These are phyloP conservation scores for Rhagonycha lutea DNA, from an alignment of 2,888 invertebrate species.

Conservation along the genomic window DNA sequence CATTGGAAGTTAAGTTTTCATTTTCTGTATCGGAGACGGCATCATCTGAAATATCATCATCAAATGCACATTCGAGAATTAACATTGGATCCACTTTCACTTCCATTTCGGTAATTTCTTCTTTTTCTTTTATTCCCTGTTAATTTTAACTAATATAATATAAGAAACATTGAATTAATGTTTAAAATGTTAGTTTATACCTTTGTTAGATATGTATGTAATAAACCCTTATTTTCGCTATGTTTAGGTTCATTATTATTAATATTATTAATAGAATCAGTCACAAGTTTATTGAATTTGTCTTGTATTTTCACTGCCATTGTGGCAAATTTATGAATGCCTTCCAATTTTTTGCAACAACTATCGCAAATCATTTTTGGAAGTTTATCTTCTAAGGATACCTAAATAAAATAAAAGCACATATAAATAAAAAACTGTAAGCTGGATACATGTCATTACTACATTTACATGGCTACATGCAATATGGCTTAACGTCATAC, in stretches of 20 bases:
- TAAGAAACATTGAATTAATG: constrained; percentile 1
- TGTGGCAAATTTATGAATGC: constrained; percentile 69
- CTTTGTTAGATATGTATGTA: constrained; percentile 61
- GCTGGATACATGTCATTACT: constrained; percentile 7
- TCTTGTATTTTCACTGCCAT: constrained; percentile 68
- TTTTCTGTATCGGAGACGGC: constrained; percentile 20
- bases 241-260: constrained; percentile 48
- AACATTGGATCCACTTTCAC: constrained; percentile 72
- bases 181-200: constrained; percentile 45
- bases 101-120: constrained; percentile 64
- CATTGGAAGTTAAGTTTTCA: constrained; percentile 18
- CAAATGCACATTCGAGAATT: constrained; percentile 62
- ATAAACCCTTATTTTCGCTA: constrained; percentile 55
- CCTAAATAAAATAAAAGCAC: constrained; percentile 53
- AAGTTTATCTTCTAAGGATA: constrained; percentile 67
- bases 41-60: constrained; percentile 33
- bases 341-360: constrained; percentile 67
- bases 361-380: constrained; percentile 71
- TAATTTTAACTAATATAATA: constrained; percentile 10
- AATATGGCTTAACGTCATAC: constrained; percentile 52
- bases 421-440: constrained; percentile 1
- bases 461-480: constrained; percentile 11
- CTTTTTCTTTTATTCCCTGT: constrained; percentile 43
- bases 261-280: constrained; percentile 38
- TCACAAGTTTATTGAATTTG: constrained; percentile 55